These are phyloP conservation scores for Nothocercus nigrocapillus DNA, from an alignment of 2,113 vertebrate genomes.

Conservation along the genomic window DNA sequence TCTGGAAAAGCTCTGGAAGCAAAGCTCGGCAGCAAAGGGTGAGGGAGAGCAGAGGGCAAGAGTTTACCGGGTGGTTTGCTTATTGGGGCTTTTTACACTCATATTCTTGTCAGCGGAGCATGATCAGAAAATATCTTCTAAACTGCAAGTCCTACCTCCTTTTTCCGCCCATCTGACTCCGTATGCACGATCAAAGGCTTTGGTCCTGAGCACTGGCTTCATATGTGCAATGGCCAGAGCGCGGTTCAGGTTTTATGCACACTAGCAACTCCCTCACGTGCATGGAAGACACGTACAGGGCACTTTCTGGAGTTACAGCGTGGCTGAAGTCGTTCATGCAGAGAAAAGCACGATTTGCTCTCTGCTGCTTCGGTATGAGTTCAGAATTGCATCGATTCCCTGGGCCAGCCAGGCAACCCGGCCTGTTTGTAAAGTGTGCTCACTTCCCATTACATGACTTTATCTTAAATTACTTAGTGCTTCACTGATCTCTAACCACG, in stretches of 20 bases:
- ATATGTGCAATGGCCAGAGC: neutral
- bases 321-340: neutral
- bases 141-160: neutral
- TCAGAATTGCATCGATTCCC: neutral
- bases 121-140: constrained; percentile 5
- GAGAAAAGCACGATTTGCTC: neutral
- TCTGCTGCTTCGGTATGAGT: neutral
- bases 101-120: neutral
- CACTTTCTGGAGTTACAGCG: neutral
- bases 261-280: neutral
- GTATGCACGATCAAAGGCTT: neutral
- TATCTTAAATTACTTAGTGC: neutral
- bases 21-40: neutral
- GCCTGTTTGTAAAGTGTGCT: neutral
- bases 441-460: neutral
- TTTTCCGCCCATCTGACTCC: neutral
- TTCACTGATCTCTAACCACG: neutral
- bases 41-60: neutral
- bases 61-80: neutral
- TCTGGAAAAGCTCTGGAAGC: neutral
- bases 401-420: neutral
- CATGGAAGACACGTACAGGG: neutral
- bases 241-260: neutral
- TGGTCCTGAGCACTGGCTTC: neutral
- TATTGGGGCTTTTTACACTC: neutral